Conservation (phyloP, 2,113 vertebrate genomes). For the Garra rufa region DNA sequence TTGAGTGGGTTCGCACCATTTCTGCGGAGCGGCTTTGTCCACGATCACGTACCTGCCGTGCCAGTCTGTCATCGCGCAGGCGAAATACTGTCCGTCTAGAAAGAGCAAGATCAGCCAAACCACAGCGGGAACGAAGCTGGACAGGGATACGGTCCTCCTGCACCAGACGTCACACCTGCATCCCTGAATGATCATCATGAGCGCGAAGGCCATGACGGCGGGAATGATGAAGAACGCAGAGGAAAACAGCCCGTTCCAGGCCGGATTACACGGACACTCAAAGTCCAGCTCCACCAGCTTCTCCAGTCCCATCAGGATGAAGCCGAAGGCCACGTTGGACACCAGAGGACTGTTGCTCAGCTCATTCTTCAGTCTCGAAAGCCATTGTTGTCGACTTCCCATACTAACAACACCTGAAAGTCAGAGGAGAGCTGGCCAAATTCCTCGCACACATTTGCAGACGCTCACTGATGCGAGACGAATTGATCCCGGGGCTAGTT, state of each 20-base stretch:
- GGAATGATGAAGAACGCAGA: conserved; percentile 78
- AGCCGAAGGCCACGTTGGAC: conserved; percentile 77
- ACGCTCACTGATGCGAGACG: conserved; percentile 75
- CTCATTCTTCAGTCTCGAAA: conserved; percentile 78
- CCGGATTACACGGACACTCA: conserved; percentile 77
- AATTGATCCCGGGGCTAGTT: conserved; percentile 63
- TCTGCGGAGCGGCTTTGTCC: conserved; percentile 75
- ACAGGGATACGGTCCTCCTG: conserved; percentile 68
- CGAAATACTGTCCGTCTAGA: conserved; percentile 77
- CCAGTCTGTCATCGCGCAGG: conserved; percentile 78
- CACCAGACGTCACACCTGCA: conserved; percentile 72
- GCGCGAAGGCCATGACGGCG: conserved; percentile 74
- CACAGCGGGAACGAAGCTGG: conserved; percentile 73
- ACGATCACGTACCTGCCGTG: conserved; percentile 75
- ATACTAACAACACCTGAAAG: conserved; percentile 73
- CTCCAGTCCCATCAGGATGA: conserved; percentile 79
- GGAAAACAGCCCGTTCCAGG: conserved; percentile 74
- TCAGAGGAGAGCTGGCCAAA: conserved; percentile 67
- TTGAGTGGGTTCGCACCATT: conserved; percentile 76
- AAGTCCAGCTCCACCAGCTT: conserved; percentile 79
- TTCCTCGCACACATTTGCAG: conserved; percentile 76
- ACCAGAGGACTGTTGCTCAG: conserved; percentile 78
- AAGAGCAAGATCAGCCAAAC: conserved; percentile 79
- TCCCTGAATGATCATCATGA: conserved; percentile 78
- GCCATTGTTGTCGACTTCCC: conserved; percentile 79